Conservation (phyloP, 2,888 invertebrate genomes). For the Zeuzera pyrina region DNA sequence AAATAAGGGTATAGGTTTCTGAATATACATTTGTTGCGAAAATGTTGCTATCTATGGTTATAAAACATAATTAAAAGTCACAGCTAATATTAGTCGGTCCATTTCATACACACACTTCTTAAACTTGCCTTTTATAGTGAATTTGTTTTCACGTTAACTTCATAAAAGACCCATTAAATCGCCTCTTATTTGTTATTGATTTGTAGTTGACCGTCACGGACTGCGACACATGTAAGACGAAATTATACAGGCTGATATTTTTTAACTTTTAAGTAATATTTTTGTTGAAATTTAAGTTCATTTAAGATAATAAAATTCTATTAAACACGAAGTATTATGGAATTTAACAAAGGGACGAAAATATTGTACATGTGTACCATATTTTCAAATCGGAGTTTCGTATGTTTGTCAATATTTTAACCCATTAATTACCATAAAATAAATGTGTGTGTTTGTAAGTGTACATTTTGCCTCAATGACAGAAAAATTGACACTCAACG, state of each 20-base stretch:
- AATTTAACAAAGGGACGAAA: too few relatives aligned
- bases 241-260: constrained; percentile 33
- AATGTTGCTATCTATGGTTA: neutral
- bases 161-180: constrained; percentile 57
- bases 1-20: too few relatives aligned
- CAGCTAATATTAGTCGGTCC: constrained; percentile 32
- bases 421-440: too few relatives aligned
- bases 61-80: neutral
- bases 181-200: constrained; percentile 54
- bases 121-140: constrained; percentile 52
- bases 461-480: too few relatives aligned
- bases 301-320: too few relatives aligned
- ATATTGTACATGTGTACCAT: too few relatives aligned
- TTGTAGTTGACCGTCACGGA: constrained; percentile 36
- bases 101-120: constrained; percentile 25
- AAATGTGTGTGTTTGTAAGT: too few relatives aligned
- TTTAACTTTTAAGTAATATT: neutral
- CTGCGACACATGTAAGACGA: constrained; percentile 23
- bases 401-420: too few relatives aligned
- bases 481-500: too few relatives aligned
- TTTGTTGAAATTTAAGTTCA: constrained; percentile 2
- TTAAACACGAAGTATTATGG: too few relatives aligned
- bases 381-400: too few relatives aligned
- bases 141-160: constrained; percentile 62
- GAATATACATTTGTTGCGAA: too few relatives aligned